Conservation (phyloP, 1,140 invertebrate species). For the Pachypsylla venusta region DNA sequence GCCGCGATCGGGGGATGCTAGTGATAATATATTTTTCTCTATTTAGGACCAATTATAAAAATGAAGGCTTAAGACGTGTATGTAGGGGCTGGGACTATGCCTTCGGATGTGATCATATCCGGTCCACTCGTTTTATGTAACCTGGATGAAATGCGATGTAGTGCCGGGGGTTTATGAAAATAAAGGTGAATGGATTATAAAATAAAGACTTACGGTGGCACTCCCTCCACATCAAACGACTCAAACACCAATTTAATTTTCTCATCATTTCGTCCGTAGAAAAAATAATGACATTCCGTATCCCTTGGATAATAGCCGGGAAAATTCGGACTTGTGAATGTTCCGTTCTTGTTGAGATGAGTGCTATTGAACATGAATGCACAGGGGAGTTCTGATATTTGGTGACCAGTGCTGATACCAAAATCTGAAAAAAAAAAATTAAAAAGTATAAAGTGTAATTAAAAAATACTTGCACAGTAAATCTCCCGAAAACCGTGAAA, state of each 20-base stretch:
- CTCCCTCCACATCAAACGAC: constrained; percentile 84
- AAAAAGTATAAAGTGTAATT: too few relatives aligned
- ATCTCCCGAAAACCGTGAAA: too few relatives aligned
- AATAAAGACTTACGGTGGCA: constrained; percentile 57
- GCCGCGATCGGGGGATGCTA: too few relatives aligned
- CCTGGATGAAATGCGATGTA: background rate
- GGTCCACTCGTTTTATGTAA: background rate
- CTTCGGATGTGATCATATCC: background rate
- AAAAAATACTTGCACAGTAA: too few relatives aligned
- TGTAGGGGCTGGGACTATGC: background rate
- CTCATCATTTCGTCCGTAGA: constrained; percentile 65
- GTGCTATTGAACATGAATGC: constrained; percentile 69
- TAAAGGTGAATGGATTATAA: too few relatives aligned
- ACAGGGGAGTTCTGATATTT: constrained; percentile 57
- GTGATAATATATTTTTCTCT: too few relatives aligned
- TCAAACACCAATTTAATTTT: constrained; percentile 72
- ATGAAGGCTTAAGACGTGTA: too few relatives aligned
- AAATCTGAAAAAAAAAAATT: constrained; percentile 46
- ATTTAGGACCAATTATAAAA: too few relatives aligned
- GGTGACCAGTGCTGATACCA: constrained; percentile 60
- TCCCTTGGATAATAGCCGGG: constrained; percentile 82
- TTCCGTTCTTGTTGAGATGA: constrained; percentile 42
- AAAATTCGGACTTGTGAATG: constrained; percentile 82
- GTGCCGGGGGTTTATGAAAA: background rate
- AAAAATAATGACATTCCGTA: constrained; percentile 89